These are phyloP conservation scores for Ctenicera cuprea DNA, from an alignment of 2,888 invertebrate species.

Conservation along the genomic window DNA sequence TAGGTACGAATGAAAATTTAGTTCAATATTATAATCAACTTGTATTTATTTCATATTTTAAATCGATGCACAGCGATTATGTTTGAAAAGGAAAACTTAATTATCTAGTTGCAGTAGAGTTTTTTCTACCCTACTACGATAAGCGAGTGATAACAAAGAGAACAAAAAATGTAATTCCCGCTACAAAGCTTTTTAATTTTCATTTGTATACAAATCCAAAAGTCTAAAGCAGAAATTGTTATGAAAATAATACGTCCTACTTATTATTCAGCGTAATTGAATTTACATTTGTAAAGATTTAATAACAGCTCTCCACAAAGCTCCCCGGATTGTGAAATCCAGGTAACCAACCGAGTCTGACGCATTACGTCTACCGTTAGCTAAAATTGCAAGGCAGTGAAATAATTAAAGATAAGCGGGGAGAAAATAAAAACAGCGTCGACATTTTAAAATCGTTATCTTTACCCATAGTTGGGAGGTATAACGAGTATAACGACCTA, in stretches of 20 bases:
- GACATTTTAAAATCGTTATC: conserved; percentile 34
- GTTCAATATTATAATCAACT: no score
- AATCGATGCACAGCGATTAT: neutral
- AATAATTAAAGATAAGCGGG: conserved; percentile 37
- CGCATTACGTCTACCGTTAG: conserved; percentile 18
- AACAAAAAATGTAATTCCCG: conserved; percentile 5
- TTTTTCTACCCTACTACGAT: neutral
- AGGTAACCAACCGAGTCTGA: conserved; percentile 28
- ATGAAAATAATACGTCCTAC: conserved; percentile 26
- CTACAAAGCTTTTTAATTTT: conserved; percentile 23
- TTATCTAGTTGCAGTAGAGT: neutral
- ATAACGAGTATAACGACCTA: conserved; percentile 28
- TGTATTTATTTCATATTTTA: no score
- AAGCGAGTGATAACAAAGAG: neutral
- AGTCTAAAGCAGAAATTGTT: conserved; percentile 25
- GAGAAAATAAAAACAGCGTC: conserved; percentile 33
- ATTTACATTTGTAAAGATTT: conserved; percentile 42
- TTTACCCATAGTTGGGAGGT: conserved; percentile 17
- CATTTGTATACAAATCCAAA: conserved; percentile 4
- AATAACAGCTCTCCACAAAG: conserved; percentile 31
- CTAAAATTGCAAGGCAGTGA: conserved; percentile 32
- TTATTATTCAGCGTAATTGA: conserved; percentile 36
- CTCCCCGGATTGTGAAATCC: conserved; percentile 22
- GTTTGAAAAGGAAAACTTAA: neutral
- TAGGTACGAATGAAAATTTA: neutral